phyloP scores from a whole-genome alignment of 2,797 vertebrate genomes.

The Lagothrix lagotricha region DNA sequence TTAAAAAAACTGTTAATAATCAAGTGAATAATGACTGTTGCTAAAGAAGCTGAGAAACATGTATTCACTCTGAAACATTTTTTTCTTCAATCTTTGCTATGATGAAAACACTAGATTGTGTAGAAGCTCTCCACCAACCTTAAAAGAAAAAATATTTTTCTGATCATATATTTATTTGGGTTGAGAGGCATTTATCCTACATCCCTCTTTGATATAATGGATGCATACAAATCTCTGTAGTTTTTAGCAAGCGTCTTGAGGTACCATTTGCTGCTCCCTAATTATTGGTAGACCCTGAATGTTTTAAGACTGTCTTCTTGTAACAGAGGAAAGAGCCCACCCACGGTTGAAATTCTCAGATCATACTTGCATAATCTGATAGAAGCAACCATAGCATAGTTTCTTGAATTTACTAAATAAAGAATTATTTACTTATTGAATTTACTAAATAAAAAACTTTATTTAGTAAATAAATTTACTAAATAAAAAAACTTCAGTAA shows the following conservation, averaged over 20 bases:
- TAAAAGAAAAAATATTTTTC: neutral
- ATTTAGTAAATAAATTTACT: too few relatives aligned
- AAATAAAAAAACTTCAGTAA: too few relatives aligned
- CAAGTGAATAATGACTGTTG: neutral
- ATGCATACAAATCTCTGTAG: neutral
- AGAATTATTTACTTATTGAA: neutral
- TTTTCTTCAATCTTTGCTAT: neutral
- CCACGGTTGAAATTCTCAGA: constrained; percentile 33
- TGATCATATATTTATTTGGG: neutral
- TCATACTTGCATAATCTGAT: constrained; percentile 2
- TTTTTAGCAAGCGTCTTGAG: neutral
- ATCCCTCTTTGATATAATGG: neutral
- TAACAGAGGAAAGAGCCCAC: neutral
- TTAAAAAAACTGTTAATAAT: neutral
- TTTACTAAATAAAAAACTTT: too few relatives aligned
- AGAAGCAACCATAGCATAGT: neutral
- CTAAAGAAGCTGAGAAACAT: constrained; percentile 9
- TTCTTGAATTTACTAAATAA: constrained; percentile 18
- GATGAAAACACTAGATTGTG: neutral
- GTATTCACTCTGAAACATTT: neutral
- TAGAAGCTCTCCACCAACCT: neutral
- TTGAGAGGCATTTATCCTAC: neutral
- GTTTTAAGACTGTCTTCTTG: neutral
- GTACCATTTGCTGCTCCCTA: neutral
- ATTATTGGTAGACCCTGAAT: neutral